Evolutionary conservation across 2,113 vertebrate genomes (phyloP).

Genomic region (Emydocephalus ijimae): DNA sequence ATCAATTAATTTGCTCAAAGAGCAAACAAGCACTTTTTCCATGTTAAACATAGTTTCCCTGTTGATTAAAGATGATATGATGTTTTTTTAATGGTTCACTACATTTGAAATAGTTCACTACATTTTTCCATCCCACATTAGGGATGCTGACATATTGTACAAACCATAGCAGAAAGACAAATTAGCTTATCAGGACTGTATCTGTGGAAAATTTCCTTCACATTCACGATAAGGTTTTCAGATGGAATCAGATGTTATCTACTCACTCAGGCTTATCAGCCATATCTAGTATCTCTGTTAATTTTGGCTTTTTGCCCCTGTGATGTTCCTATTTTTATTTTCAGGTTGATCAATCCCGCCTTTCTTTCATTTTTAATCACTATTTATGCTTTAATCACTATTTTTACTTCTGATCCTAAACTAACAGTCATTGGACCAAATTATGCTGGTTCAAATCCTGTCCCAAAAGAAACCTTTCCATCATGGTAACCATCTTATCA

Average conservation of each 20-base stretch:
- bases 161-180: background rate
- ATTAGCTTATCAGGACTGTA: background rate
- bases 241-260: slow-evolving; percentile 18
- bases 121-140: background rate
- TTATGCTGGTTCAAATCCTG: background rate
- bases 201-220: slow-evolving; percentile 4
- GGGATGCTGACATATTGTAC: background rate
- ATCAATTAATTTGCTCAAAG: background rate
- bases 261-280: background rate
- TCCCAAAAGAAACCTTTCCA: background rate
- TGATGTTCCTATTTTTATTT: background rate
- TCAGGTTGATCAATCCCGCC: background rate
- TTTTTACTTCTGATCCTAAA: background rate
- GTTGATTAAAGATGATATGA: background rate
- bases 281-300: background rate
- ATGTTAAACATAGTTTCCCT: background rate
- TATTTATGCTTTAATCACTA: background rate
- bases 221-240: background rate
- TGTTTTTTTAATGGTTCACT: background rate
- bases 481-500: background rate
- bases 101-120: background rate
- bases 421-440: background rate
- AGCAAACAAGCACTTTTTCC: background rate
- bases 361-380: background rate
- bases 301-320: slow-evolving; percentile 9